Percentiles rank a stretch among this genome's conserved stretches.
Conservation (phyloP, 2,797 vertebrate species). For the Danio kyathit region DNA sequence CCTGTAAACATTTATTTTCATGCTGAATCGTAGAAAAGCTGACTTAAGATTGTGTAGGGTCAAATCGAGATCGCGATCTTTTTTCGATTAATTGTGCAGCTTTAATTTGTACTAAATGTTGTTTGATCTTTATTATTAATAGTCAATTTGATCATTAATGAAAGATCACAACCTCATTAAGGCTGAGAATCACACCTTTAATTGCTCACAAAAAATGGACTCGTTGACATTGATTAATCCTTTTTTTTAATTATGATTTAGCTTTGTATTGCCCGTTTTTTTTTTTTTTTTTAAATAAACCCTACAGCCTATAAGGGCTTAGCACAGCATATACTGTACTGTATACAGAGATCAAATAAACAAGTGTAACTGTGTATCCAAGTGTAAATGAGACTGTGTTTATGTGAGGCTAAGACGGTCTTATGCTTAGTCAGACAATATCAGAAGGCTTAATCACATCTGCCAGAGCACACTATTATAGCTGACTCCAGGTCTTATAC, state of each 20-base stretch:
- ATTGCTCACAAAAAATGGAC: neutral
- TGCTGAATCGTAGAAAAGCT: no score
- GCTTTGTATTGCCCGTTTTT: neutral
- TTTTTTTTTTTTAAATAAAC: neutral
- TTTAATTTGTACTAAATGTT: neutral
- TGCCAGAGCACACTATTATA: neutral
- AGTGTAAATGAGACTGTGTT: neutral
- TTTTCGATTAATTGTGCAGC: no score
- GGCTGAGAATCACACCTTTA: neutral
- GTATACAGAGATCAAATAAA: neutral
- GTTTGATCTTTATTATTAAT: neutral
- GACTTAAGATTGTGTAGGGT: no score
- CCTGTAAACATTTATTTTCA: no score
- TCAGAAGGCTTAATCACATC: slow-evolving; percentile 19
- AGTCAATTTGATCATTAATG: neutral
- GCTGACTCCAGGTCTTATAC: neutral
- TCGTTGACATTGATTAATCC: neutral
- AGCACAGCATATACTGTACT: neutral
- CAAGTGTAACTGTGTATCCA: neutral
- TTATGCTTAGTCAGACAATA: slow-evolving; percentile 24
- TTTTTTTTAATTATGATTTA: neutral
- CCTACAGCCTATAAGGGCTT: neutral
- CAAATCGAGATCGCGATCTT: no score
- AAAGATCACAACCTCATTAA: neutral
- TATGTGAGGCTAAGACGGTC: neutral